These are phyloP conservation scores for Neosilurus mollespiculum DNA, from an alignment of 2,797 vertebrate genomes.

Conservation along the genomic window DNA sequence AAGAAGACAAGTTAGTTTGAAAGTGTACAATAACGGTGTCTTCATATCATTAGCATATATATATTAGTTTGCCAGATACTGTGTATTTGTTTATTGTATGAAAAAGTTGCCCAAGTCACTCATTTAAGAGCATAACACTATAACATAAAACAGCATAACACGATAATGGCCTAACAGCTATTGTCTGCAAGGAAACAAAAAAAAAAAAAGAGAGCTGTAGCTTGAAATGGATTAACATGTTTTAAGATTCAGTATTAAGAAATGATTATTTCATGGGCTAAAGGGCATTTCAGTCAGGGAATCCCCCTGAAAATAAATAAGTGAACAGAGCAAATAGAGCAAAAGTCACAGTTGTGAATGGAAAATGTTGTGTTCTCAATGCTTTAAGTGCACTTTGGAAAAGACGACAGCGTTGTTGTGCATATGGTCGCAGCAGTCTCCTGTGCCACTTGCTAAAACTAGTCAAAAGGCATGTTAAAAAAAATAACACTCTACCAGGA, in stretches of 20 bases:
- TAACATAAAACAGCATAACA: too few relatives aligned
- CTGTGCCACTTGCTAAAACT: slow-evolving; percentile 57
- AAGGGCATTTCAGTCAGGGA: not conserved
- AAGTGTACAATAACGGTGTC: not conserved
- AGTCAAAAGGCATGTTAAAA: slow-evolving; percentile 54
- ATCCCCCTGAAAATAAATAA: not conserved
- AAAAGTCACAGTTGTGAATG: not conserved
- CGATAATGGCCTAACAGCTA: not conserved
- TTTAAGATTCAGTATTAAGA: not conserved
- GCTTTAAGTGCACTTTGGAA: not conserved
- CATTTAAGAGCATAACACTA: not conserved
- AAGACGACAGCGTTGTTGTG: slow-evolving; percentile 46
- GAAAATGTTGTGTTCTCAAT: not conserved
- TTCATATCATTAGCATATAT: not conserved
- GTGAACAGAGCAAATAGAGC: not conserved
- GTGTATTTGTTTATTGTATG: not conserved
- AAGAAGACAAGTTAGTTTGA: not conserved
- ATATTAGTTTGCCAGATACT: not conserved
- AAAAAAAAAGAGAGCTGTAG: not conserved
- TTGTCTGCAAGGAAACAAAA: not conserved
- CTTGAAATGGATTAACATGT: not conserved
- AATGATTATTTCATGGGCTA: not conserved
- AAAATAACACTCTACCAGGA: slow-evolving; percentile 45
- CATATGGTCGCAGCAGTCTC: slow-evolving; percentile 58
- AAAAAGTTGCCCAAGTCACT: not conserved